Evolutionary conservation across 2,888 invertebrate species (phyloP), one percentile per base, ranked within the genome.

Genomic region (Nomada ruficornis): DNA sequence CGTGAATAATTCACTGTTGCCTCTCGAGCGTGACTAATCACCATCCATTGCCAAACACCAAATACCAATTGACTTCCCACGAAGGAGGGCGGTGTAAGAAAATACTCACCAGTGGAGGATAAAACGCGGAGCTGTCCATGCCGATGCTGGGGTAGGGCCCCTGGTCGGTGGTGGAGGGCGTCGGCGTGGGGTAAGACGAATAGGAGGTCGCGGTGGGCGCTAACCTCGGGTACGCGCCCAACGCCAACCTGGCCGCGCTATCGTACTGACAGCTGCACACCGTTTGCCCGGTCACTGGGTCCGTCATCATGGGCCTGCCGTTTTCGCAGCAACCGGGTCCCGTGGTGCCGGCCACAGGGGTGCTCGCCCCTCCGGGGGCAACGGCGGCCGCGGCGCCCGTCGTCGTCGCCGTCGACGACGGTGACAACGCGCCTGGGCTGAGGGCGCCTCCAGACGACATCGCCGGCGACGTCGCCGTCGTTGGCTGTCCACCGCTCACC

Each of bases 221-320:
- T 88, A 97, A 95, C 87, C 98, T 95, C 55, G 97, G 97, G 94
- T 98, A 98, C 86, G 96, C 96, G 85, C 97, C 96, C 85, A 98
- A 96, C 71, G 98, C 97, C 87, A 98, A 95, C 89, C 98, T 95
- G 63, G 98, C 97, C 63, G 95, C 94, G 78, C 97, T 97, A 94
- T 98, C 98, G 94, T 98, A 98, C 94, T 98, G 98, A 94, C 98
- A 98, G 90, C 98, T 98, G 94, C 98, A 98, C 90, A 98, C 98
- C 73, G 98, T 97, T 94, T 98, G 98, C 52, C 98, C 98, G 85
- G 98, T 97, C 81, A 98, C 97, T 13, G 98, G 98, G 94, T 98
- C 98, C 89, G 98, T 98, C 95, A 98, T 97, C 94, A 98, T 96
- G 87, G 98, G 98, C 84, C 98, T 96, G 70, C 98, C 98, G 88